A percentile compares a stretch with the other conserved stretches of the same genome.
phyloP scores from a whole-genome alignment of 2,113 vertebrate species.

The Mustelus asterias region DNA sequence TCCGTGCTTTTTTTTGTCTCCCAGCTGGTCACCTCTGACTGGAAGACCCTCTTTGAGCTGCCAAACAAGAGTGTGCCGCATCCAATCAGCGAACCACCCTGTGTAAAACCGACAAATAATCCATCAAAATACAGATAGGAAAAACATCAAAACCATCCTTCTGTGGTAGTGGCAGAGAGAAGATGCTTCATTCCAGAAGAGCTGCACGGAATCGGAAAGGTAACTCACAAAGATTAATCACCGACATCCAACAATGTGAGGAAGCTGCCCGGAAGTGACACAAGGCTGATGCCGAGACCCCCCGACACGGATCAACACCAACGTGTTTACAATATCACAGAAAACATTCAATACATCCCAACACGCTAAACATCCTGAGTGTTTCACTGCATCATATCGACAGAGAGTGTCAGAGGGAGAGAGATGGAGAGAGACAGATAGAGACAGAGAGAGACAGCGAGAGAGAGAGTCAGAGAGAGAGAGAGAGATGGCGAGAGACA shows the following conservation, averaged over 20 bases:
- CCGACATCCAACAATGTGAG: neutral
- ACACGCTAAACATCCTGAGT: neutral
- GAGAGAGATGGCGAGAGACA: too few species aligned
- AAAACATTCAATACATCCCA: neutral
- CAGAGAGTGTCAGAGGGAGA: too few species aligned
- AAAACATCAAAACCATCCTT: too few species aligned
- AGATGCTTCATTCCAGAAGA: neutral
- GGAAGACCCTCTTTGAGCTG: neutral
- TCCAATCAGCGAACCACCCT: neutral
- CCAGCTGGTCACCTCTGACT: neutral
- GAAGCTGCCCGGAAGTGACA: neutral
- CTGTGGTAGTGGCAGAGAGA: too few species aligned
- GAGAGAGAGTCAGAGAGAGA: too few species aligned
- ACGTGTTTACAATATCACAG: neutral
- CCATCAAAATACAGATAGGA: too few species aligned
- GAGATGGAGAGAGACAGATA: too few species aligned
- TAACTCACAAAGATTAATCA: neutral
- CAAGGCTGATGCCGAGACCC: neutral
- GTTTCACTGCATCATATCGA: neutral
- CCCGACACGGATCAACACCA: neutral
- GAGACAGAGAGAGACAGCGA: too few species aligned
- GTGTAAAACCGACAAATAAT: neutral
- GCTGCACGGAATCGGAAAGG: neutral
- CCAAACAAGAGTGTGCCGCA: neutral
- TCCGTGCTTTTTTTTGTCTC: neutral